Evolutionary conservation across 2,113 vertebrate genomes (phyloP).

Genomic region (Podocnemis expansa): DNA sequence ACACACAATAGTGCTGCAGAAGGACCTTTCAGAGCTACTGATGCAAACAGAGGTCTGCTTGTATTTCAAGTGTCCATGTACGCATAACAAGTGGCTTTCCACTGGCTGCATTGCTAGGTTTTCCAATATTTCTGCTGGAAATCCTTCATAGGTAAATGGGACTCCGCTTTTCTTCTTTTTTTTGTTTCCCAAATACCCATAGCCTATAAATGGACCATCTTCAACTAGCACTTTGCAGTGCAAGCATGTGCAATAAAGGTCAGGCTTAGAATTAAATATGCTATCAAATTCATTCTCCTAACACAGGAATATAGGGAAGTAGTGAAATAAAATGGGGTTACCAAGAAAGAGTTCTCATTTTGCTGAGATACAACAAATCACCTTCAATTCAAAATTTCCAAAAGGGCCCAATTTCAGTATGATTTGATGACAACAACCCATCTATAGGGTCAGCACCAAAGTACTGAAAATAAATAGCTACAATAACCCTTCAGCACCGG

Average conservation of each 20-base stretch:
- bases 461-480: neutral
- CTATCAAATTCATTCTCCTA: neutral
- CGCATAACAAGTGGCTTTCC: neutral
- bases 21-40: slow-evolving; percentile 46
- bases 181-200: neutral
- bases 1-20: neutral
- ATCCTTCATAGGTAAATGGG: neutral
- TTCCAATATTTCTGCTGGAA: neutral
- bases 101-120: neutral
- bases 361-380: neutral
- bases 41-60: slow-evolving; percentile 21
- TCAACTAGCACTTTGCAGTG: neutral
- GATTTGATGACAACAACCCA: neutral
- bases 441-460: neutral
- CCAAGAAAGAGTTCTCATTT: neutral
- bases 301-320: neutral
- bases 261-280: neutral
- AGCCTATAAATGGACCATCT: neutral
- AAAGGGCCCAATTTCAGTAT: neutral
- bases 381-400: neutral
- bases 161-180: neutral
- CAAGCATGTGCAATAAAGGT: neutral
- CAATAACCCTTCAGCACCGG: neutral
- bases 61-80: neutral
- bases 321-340: neutral